A percentile compares a stretch with the other conserved stretches of the same genome.
phyloP scores from a whole-genome alignment of 2,888 invertebrate species.

The Philaethria dido region DNA sequence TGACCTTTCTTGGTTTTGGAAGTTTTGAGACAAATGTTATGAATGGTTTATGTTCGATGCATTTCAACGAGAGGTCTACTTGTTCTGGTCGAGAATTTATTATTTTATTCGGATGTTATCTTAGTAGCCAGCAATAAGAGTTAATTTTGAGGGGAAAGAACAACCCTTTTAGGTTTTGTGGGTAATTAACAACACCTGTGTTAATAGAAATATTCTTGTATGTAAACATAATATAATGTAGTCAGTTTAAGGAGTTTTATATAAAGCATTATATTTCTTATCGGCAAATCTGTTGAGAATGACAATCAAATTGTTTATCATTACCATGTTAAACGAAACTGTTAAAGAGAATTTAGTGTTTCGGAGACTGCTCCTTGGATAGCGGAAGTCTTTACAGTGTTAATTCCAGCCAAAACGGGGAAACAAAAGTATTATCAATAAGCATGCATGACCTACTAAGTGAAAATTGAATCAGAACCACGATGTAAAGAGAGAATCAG shows the following conservation, averaged over 20 bases:
- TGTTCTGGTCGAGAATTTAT: conserved; percentile 39
- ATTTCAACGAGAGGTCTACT: conserved; percentile 31
- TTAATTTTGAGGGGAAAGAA: conserved; percentile 47
- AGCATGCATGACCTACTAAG: too few relatives aligned
- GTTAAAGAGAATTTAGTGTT: too few relatives aligned
- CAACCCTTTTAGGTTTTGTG: conserved; percentile 52
- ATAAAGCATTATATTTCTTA: not conserved
- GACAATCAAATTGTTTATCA: too few relatives aligned
- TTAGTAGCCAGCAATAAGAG: conserved; percentile 42
- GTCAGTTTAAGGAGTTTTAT: not conserved
- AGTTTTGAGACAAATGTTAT: conserved; percentile 19
- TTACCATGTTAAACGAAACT: too few relatives aligned
- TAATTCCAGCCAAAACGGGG: too few relatives aligned
- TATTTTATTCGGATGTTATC: conserved; percentile 43
- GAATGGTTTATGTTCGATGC: conserved; percentile 22
- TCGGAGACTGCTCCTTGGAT: too few relatives aligned
- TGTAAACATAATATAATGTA: conserved; percentile 12
- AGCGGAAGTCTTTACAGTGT: too few relatives aligned
- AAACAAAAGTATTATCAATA: too few relatives aligned
- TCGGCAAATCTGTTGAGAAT: not conserved
- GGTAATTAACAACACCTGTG: conserved; percentile 56
- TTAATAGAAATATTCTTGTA: conserved; percentile 32
- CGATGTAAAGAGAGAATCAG: too few relatives aligned
- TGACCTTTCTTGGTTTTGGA: conserved; percentile 43
- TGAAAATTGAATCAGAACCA: too few relatives aligned